Conservation (phyloP, 2,888 invertebrate species). For the Unio pictorum region DNA sequence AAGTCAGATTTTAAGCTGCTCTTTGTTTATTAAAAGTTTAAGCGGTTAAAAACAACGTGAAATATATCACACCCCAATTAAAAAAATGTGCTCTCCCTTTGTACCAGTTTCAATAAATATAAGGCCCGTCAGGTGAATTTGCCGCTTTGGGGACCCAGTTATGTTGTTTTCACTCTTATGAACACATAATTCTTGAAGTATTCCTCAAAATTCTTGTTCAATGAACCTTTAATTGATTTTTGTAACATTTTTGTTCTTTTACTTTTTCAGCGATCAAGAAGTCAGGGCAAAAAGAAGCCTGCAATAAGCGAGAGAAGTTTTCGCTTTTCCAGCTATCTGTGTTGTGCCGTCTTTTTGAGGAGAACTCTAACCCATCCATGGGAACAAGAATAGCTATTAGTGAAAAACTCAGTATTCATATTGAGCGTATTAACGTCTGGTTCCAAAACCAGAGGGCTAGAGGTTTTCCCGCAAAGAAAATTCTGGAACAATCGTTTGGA, state of each 20-base stretch:
- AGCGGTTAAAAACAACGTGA: too few species aligned
- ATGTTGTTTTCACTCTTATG: too few species aligned
- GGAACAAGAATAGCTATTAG: slow-evolving; percentile 37
- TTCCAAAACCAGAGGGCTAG: slow-evolving; percentile 51
- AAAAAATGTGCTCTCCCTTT: too few species aligned
- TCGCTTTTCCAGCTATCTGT: slow-evolving; percentile 43
- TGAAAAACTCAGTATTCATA: slow-evolving; percentile 38
- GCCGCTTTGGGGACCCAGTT: too few species aligned
- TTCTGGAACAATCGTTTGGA: slow-evolving; percentile 30
- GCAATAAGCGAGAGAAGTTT: slow-evolving; percentile 39
- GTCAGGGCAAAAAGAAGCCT: slow-evolving; percentile 26
- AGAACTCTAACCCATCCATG: slow-evolving; percentile 41
- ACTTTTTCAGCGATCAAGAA: slow-evolving; percentile 36
- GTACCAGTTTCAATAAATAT: too few species aligned
- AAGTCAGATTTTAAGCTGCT: too few species aligned
- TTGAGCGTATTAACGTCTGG: slow-evolving; percentile 50
- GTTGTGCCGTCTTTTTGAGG: slow-evolving; percentile 46
- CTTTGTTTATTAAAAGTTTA: too few species aligned
- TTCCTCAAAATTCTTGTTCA: too few species aligned
- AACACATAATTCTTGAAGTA: too few species aligned
- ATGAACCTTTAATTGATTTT: too few species aligned
- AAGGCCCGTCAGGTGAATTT: too few species aligned
- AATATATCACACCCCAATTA: too few species aligned
- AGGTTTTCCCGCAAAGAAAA: slow-evolving; percentile 44
- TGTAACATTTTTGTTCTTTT: neutral